Evolutionary conservation across 1,140 invertebrate genomes (phyloP), one percentile per base, ranked within the genome.

Genomic region (Schlechtendalia chinensis): DNA sequence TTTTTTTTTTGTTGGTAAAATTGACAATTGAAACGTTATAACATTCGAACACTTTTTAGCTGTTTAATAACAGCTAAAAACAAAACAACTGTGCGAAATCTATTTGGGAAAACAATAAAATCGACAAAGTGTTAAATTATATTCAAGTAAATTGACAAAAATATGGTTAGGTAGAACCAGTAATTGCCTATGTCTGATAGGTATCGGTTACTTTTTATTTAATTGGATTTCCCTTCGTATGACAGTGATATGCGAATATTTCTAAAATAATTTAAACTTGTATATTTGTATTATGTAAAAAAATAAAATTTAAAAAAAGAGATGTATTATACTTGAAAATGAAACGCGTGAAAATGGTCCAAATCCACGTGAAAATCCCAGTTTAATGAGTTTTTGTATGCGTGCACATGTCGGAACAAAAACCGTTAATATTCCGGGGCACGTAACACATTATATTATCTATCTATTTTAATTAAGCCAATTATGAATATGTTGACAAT

Each of bases 321-420:
- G 2, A n/a, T 65, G 32, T 32, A 29, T 32, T 19, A 8, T n/a
- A 56, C n/a, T 56, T 56, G 22, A 69, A 24, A n/a, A 27, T 24
- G 1, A 69, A 69, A 69, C 32, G 16, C 3, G 47, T 67, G 45
- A 69, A 24, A 69, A 50, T 24, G 22, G 12, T 65, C 11, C 0
- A 17, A 50, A 47, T 27, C 45, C 65, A 53, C 11, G 29, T 32
- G 47, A 53, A 29, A 50, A 71, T 71, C 47, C 8, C 45, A 71
- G 22, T 71, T 71, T 71, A 53, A 71, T 71, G 22, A 71, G 47
- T 53, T 71, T 71, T 71, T 27, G 67, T 50, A 69, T 50, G 65
- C 39, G 14, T 50, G 47, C n/a, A 22, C 8, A 39, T 47, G n/a
- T 50, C 47, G 32, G n/a, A n/a, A 22, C 8, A 24, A 69, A 47